A percentile compares a stretch with the other conserved stretches of the same genome.
These are phyloP conservation scores for Rhagologus leucostigma DNA, from an alignment of 2,113 vertebrate species.

Conservation along the genomic window DNA sequence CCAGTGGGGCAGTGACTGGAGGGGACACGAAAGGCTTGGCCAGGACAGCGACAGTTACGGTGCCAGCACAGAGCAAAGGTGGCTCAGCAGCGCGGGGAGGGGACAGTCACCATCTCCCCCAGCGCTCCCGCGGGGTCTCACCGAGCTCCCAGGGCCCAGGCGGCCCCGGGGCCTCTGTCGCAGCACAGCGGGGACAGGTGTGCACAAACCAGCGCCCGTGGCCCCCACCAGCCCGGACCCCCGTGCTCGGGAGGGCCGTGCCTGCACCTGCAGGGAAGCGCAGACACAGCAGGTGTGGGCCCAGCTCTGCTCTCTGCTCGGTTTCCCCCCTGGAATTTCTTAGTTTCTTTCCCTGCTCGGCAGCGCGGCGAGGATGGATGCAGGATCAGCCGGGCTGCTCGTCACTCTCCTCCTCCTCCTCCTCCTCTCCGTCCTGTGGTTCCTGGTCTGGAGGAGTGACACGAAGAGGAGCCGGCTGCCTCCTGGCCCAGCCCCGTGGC, in stretches of 20 bases:
- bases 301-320: neutral
- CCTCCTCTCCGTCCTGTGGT: neutral
- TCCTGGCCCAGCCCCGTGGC: constrained; percentile 13
- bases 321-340: neutral
- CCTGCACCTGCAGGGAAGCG: neutral
- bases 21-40: neutral
- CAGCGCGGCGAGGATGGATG: neutral
- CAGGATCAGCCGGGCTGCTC: neutral
- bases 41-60: too few relatives aligned
- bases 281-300: fast-evolving
- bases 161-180: fast-evolving
- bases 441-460: neutral
- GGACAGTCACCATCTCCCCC: fast-evolving
- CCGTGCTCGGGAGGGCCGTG: neutral
- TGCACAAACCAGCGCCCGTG: fast-evolving
- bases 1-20: fast-evolving
- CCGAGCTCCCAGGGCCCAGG: fast-evolving
- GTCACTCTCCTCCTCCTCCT: neutral
- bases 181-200: fast-evolving
- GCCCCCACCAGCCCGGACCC: neutral
- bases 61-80: fast-evolving
- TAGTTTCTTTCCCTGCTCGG: fast-evolving
- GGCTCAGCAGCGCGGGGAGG: fast-evolving
- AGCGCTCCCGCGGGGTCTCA: fast-evolving
- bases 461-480: neutral